Evolutionary conservation across 2,113 vertebrate genomes (phyloP), one percentile per base, ranked within the genome.

Genomic region (Empidonax alnorum): DNA sequence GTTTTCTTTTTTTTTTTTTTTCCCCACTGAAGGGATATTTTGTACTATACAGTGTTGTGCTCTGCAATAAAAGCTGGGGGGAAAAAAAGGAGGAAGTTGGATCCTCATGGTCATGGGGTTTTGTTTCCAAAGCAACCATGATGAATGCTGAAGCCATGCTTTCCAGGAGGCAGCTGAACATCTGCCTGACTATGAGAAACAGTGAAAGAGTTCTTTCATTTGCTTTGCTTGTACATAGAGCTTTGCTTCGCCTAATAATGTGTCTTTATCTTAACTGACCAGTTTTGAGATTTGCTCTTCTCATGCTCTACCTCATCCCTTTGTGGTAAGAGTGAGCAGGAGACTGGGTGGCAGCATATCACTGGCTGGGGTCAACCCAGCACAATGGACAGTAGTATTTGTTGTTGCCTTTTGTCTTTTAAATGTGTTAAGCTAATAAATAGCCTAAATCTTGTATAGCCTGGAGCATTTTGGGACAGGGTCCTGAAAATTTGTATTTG

Each of bases 21-120:
- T 17, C 21, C 31, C 35, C 12, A 25, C 18, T 30, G 9, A 68
- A 74, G 3, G 14, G 13, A 12, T 39, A 35, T 63, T 46, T 12
- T 2, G 0, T n/a, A 28, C 41, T 52, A 6, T 14, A 41, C 2
- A 3, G 6, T 33, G 6, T 5, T 68, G 41, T 62, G 8, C 17
- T 73, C 17, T n/a, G 31, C 31, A 35, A 25, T 21, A 50, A 37
- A 77, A 44, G 2, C n/a, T 15, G 25, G 5, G 23, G 23, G 27
- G 10, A 49, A 72, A n/a, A 63, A 63, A 9, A 18, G 56, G 13
- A 35, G 35, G 24, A 47, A 24, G 4, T 1, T 7, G 24, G 16
- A 39, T 27, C 5, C 31, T 61, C 5, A 3, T n/a, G 12, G 22
- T 77, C 50, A 25, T 42, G 44, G 9, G 9, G 6, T 37, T 66